A percentile compares a stretch with the other conserved stretches of the same genome.
These are phyloP conservation scores for Boleophthalmus pectinirostris DNA, from an alignment of 2,113 vertebrate species.

Conservation along the genomic window DNA sequence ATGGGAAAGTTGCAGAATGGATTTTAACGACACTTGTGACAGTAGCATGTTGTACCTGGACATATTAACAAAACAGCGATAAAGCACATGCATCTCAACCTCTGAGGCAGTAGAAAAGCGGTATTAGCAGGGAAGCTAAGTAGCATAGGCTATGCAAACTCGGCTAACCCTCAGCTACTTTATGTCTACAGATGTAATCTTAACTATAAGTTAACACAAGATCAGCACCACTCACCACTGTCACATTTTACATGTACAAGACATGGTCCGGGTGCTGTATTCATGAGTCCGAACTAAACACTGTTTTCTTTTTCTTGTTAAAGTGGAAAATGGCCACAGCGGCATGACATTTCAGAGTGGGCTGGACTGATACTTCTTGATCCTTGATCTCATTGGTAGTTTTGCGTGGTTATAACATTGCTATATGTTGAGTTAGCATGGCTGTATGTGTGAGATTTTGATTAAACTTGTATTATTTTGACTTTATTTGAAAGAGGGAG, in stretches of 20 bases:
- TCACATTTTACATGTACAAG: background rate
- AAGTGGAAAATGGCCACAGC: constrained; percentile 77
- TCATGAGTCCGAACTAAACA: background rate
- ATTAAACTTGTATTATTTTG: background rate
- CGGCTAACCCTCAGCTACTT: background rate
- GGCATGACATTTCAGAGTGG: constrained; percentile 33
- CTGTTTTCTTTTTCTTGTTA: constrained; percentile 24
- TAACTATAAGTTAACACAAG: background rate
- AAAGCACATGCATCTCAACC: background rate
- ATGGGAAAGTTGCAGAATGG: background rate
- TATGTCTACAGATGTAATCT: background rate
- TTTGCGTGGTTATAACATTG: background rate
- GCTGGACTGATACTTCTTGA: constrained; percentile 18
- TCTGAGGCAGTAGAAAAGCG: constrained; percentile 9
- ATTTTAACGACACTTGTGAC: background rate
- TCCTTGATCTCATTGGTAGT: constrained; percentile 51
- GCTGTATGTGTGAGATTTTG: background rate
- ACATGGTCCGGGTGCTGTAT: background rate
- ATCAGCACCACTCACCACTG: constrained; percentile 45
- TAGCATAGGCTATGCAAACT: constrained; percentile 1
- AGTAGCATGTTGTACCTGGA: background rate
- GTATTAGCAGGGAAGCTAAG: constrained; percentile 59
- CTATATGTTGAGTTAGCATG: background rate
- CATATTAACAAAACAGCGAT: background rate
- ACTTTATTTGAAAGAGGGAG: no score